These are phyloP conservation scores for Zenarchopterus dispar DNA, from an alignment of 2,797 vertebrate genomes.

Conservation along the genomic window DNA sequence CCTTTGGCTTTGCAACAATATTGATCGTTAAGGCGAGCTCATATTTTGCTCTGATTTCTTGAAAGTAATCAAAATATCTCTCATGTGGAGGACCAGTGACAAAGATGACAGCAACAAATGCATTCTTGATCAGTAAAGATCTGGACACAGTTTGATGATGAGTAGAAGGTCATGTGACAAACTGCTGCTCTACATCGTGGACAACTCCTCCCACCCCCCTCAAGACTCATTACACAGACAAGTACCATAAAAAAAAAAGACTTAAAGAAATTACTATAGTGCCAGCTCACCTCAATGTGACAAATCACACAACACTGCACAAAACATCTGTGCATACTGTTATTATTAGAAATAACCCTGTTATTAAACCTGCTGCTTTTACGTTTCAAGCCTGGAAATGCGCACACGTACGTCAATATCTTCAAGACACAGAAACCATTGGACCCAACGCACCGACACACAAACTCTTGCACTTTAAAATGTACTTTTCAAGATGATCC, in stretches of 20 bases:
- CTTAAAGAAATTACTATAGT: no score
- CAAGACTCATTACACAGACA: no score
- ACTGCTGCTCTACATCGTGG: neutral
- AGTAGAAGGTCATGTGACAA: conserved; percentile 1
- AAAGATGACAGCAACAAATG: neutral
- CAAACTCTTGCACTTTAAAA: no score
- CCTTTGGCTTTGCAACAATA: neutral
- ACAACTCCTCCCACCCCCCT: neutral
- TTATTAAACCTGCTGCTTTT: neutral
- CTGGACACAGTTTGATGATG: neutral
- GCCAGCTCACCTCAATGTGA: no score
- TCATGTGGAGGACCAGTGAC: neutral
- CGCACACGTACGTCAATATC: neutral
- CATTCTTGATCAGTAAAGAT: neutral
- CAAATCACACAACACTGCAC: no score
- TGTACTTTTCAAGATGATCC: no score
- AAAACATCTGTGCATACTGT: no score
- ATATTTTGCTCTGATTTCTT: neutral
- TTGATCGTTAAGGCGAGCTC: neutral
- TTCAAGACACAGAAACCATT: no score
- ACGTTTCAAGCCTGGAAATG: neutral
- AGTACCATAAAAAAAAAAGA: no score
- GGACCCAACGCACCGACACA: no score
- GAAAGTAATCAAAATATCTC: neutral
- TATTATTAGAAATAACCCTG: no score